Evolutionary conservation across 1,140 invertebrate genomes (phyloP), one percentile per base, ranked within the genome.

Genomic region (Drepana arcuata): DNA sequence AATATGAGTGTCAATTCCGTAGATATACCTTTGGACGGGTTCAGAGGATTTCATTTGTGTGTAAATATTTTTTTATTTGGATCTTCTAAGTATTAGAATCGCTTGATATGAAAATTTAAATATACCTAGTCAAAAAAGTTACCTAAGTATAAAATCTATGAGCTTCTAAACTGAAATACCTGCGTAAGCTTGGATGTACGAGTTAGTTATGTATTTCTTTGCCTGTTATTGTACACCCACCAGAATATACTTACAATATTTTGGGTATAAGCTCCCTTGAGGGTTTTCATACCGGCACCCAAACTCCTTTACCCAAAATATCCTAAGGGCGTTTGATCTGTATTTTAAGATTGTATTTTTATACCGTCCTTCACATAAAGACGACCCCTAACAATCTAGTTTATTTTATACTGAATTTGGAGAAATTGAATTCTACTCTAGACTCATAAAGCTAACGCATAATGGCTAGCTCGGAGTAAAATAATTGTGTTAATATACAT

Each of bases 391-490:
- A 43, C 46, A 48, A 42, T 48, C 46, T 42, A 42, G 46, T 48
- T 42, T 48, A 48, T 48, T 47, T 48, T 41, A 48, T 48, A 42
- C 35, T 42, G 40, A 48, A 48, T 48, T 48, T 36, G 39, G 40
- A 39, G 40, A 39, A 48, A 48, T 48, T 42, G 46, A 48, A 48
- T 48, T 42, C 46, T 31, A 48, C 32, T 42, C 35, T 34, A 42
- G 31, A 34, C 10, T 40, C 30, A 35, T 48, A 48, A 42, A 42
- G 29, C 40, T 32, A 38, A 37, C 39, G 40, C 40, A 48, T 48
- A 38, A 48, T 34, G 16, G 33, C 38, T 32, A 35, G 32, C 43
- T 42, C 18, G 32, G 32, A 21, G 16, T 41, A n/a, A n/a, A n/a
- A n/a, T n/a, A n/a, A n/a, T n/a, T n/a, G n/a, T n/a, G n/a, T 18